Percentiles rank a stretch among this genome's conserved stretches.
Evolutionary conservation across 1,140 invertebrate species (phyloP).

Genomic region (Papilio aristodemus): DNA sequence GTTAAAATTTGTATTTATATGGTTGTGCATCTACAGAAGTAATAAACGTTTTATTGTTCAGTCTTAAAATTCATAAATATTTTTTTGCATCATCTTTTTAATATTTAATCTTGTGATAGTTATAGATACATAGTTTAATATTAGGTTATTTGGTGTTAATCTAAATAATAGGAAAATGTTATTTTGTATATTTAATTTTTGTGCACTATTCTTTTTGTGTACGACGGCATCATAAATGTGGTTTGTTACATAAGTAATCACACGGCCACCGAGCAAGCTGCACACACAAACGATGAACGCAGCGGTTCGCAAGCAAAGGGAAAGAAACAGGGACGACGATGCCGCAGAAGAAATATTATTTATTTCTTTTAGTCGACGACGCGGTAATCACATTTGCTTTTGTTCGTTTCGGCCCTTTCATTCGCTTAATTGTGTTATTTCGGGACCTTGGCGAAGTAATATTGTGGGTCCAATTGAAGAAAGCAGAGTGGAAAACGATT

Average conservation of each 20-base stretch:
- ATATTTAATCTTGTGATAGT: no score
- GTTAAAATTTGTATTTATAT: no score
- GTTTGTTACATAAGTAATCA: slow-evolving; percentile 40
- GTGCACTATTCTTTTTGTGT: neutral
- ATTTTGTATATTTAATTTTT: no score
- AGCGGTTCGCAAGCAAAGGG: slow-evolving; percentile 46
- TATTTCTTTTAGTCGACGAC: slow-evolving; percentile 73
- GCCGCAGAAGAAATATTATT: slow-evolving; percentile 72
- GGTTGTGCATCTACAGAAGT: no score
- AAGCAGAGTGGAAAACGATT: slow-evolving; percentile 10
- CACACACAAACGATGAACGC: slow-evolving; percentile 42
- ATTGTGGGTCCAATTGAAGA: slow-evolving; percentile 39
- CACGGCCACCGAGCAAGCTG: slow-evolving; percentile 41
- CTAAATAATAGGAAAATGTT: no score
- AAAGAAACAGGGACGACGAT: slow-evolving; percentile 38
- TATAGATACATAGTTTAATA: no score
- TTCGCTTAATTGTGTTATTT: slow-evolving; percentile 79
- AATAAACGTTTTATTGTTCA: no score
- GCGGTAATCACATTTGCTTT: slow-evolving; percentile 78
- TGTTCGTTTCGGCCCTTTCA: slow-evolving; percentile 74
- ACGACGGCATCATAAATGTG: slow-evolving; percentile 4
- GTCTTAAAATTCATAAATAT: no score
- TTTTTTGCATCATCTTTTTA: no score
- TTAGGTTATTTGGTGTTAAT: no score
- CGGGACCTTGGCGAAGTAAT: slow-evolving; percentile 57